phyloP scores from a whole-genome alignment of 2,797 vertebrate species.

The Clarias platycephalus region DNA sequence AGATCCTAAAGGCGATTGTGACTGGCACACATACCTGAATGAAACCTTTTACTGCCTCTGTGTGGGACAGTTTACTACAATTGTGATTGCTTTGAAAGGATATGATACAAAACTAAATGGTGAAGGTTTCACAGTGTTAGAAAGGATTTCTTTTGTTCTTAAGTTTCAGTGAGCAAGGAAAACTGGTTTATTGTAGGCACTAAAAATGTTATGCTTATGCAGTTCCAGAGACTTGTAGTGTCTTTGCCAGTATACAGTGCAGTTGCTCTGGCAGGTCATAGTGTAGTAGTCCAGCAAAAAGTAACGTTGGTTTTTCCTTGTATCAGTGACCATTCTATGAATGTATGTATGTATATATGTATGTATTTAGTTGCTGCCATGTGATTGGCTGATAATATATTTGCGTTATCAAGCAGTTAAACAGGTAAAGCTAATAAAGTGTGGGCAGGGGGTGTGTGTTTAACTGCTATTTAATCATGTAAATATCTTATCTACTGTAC shows the following conservation, averaged over 20 bases:
- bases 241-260: not conserved
- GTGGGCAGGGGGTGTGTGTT: not conserved
- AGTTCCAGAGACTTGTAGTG: not conserved
- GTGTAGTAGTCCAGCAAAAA: not conserved
- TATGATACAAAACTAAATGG: constrained; percentile 20
- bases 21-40: constrained; percentile 36
- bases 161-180: not conserved
- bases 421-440: not conserved
- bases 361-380: no score
- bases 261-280: not conserved
- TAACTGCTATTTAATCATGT: no score
- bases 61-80: constrained; percentile 24
- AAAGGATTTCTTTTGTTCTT: not conserved
- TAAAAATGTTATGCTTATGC: constrained; percentile 1
- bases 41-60: constrained; percentile 26
- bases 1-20: constrained; percentile 40
- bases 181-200: not conserved
- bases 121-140: constrained; percentile 9
- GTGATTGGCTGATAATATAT: no score
- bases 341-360: no score
- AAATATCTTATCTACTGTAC: no score
- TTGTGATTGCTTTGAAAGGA: constrained; percentile 27
- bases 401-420: no score
- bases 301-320: not conserved
- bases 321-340: not conserved